Percentiles rank a stretch among this genome's conserved stretches.
phyloP scores from a whole-genome alignment of 2,113 vertebrate species.

The Canis aureus region DNA sequence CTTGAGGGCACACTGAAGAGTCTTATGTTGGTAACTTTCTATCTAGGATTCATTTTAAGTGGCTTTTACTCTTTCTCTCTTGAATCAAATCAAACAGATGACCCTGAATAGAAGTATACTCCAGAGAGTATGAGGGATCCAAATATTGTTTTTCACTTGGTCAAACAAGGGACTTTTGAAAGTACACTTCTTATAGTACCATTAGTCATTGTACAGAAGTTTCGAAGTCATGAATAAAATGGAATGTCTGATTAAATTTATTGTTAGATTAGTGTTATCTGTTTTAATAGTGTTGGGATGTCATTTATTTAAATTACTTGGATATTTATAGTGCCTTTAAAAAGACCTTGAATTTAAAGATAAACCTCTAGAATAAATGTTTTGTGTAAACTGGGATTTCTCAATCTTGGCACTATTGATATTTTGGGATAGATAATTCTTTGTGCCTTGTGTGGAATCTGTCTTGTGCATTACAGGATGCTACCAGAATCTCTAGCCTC shows the following conservation, averaged over 20 bases:
- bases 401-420: not conserved
- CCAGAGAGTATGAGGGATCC: constrained; percentile 42
- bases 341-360: not conserved
- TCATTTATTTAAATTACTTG: not conserved
- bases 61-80: constrained; percentile 69
- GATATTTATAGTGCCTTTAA: not conserved
- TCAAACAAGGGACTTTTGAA: constrained; percentile 22
- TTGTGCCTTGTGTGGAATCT: not conserved
- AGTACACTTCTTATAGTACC: not conserved
- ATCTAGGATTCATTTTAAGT: constrained; percentile 54
- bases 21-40: constrained; percentile 62
- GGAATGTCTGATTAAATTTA: not conserved
- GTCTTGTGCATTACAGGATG: not conserved
- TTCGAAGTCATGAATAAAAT: not conserved
- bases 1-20: constrained; percentile 61
- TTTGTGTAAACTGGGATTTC: not conserved
- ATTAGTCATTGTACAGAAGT: not conserved
- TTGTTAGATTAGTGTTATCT: not conserved
- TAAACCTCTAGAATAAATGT: not conserved
- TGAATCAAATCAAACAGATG: constrained; percentile 54
- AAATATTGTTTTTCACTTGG: constrained; percentile 27
- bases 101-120: constrained; percentile 35
- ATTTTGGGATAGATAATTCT: not conserved
- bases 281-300: not conserved
- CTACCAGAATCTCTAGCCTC: not conserved